A percentile compares a stretch with the other conserved stretches of the same genome.
Conservation (phyloP, 1,140 invertebrate species). For the Saccostrea glomerata region DNA sequence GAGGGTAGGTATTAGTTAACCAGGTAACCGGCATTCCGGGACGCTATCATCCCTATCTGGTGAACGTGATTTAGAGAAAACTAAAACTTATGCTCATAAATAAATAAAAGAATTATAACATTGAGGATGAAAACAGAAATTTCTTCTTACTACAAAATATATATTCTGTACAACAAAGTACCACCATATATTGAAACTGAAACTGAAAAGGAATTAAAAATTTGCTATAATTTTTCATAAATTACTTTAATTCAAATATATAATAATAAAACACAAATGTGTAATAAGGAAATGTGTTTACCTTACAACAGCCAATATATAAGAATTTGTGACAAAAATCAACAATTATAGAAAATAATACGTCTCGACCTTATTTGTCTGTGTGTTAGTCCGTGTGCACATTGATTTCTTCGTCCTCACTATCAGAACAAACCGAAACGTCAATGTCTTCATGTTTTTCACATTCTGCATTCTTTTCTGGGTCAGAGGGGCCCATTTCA, state of each 20-base stretch:
- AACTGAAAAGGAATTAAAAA: no score
- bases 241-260: conserved; percentile 13
- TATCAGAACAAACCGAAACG: conserved; percentile 55
- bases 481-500: not conserved
- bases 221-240: not conserved
- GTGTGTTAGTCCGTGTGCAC: conserved; percentile 50
- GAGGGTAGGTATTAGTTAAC: not conserved
- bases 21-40: not conserved
- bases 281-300: not conserved
- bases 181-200: no score
- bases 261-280: not conserved
- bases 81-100: no score
- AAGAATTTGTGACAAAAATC: not conserved
- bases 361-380: not conserved
- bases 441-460: conserved; percentile 44
- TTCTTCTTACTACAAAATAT: no score
- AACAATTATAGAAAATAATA: not conserved
- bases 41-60: not conserved
- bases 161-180: no score
- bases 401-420: conserved; percentile 58
- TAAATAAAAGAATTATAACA: no score
- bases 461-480: not conserved
- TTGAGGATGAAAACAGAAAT: no score
- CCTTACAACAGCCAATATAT: not conserved
- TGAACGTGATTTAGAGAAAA: not conserved